Conservation (phyloP, 2,797 vertebrate species). For the Rhinophrynus dorsalis region DNA sequence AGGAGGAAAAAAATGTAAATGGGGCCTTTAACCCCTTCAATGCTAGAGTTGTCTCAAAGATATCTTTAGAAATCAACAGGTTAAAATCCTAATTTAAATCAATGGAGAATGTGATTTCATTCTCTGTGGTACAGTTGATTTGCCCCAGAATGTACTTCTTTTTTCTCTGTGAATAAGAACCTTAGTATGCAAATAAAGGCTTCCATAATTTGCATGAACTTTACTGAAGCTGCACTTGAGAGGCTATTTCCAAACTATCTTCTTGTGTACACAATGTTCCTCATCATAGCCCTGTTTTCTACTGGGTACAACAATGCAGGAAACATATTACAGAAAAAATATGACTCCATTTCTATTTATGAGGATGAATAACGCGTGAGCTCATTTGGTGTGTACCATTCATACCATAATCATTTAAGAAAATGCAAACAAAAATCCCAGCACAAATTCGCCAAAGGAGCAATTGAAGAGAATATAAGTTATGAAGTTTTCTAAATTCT, state of each 20-base stretch:
- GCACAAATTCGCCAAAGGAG: slow-evolving; percentile 38
- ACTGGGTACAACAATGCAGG: neutral
- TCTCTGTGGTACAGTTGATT: too few relatives aligned
- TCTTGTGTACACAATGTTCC: neutral
- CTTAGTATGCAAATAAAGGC: neutral
- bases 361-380: neutral
- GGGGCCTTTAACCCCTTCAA: too few relatives aligned
- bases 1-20: too few relatives aligned
- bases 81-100: too few relatives aligned
- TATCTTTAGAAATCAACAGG: too few relatives aligned
- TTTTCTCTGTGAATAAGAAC: neutral
- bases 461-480: slow-evolving; percentile 52
- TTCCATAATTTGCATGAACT: neutral
- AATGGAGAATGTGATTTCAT: too few relatives aligned
- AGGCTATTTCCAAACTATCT: neutral
- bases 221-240: neutral
- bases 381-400: neutral
- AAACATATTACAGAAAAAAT: neutral
- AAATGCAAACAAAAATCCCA: neutral
- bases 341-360: neutral
- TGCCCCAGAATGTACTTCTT: too few relatives aligned
- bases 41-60: too few relatives aligned
- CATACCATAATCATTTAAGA: neutral
- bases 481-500: slow-evolving; percentile 39
- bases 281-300: neutral